Evolutionary conservation across 2,797 vertebrate genomes (phyloP).

Genomic region (Galaxias olidus): DNA sequence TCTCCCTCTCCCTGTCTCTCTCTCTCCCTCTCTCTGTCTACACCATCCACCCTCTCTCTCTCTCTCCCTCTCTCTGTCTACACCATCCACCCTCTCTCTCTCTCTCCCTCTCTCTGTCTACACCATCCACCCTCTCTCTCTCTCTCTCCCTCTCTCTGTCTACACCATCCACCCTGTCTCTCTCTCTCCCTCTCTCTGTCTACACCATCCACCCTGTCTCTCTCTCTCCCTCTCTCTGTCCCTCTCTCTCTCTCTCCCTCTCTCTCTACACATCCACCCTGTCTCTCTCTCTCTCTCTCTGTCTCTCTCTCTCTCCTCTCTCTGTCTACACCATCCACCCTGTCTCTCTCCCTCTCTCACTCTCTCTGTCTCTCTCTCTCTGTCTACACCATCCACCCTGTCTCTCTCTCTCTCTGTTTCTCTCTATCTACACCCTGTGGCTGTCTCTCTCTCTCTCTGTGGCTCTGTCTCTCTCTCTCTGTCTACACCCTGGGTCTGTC

Average conservation of each 20-base stretch:
- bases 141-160: background rate
- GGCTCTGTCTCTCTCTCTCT: background rate
- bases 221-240: background rate
- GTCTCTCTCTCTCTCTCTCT: background rate
- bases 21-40: background rate
- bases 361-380: constrained; percentile 32
- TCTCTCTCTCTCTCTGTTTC: constrained; percentile 2
- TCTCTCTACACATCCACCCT: background rate
- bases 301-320: background rate
- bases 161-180: too few species aligned
- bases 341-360: constrained; percentile 11
- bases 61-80: background rate
- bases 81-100: background rate
- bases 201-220: too few species aligned
- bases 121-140: background rate
- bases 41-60: too few species aligned
- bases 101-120: background rate
- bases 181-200: background rate
- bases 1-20: constrained; percentile 1
- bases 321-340: background rate
- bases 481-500: background rate
- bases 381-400: too few species aligned
- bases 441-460: background rate
- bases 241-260: constrained; percentile 1
- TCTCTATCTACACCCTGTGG: background rate